These are phyloP conservation scores for Camelus bactrianus DNA, from an alignment of 2,113 vertebrate species.

Conservation along the genomic window DNA sequence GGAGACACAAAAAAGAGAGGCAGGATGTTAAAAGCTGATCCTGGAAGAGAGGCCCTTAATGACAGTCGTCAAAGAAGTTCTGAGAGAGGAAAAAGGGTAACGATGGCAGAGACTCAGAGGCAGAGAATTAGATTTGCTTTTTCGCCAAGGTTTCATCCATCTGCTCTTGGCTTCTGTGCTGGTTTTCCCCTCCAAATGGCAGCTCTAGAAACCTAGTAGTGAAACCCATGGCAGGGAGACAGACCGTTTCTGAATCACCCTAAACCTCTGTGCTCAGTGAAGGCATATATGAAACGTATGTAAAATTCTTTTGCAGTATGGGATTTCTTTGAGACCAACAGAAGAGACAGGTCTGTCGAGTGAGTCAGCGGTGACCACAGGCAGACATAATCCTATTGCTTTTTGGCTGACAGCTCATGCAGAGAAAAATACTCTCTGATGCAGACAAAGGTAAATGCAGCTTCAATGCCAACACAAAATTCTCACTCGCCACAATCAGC, in stretches of 20 bases:
- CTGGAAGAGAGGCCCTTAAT: constrained; percentile 20
- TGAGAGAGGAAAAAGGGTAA: not conserved
- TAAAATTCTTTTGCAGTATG: constrained; percentile 64
- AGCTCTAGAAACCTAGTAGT: not conserved
- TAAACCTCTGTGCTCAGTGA: constrained; percentile 47
- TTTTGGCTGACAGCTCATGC: constrained; percentile 65
- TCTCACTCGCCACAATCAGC: not conserved
- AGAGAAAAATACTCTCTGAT: constrained; percentile 63
- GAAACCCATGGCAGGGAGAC: not conserved
- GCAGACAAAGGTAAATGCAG: constrained; percentile 65
- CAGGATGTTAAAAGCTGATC: constrained; percentile 17
- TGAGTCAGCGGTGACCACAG: constrained; percentile 74
- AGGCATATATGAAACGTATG: constrained; percentile 68
- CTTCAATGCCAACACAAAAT: constrained; percentile 70
- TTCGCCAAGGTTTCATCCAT: constrained; percentile 75
- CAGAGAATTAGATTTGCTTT: constrained; percentile 49
- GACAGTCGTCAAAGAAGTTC: not conserved
- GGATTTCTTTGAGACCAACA: constrained; percentile 74
- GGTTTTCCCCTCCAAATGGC: constrained; percentile 56
- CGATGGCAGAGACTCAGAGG: constrained; percentile 55
- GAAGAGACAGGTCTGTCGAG: constrained; percentile 78
- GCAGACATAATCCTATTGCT: constrained; percentile 76
- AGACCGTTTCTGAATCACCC: not conserved
- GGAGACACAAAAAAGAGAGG: not conserved
- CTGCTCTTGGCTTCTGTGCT: constrained; percentile 62